Evolutionary conservation across 2,888 invertebrate species (phyloP), one percentile per base, ranked within the genome.

Genomic region (Lymantria monacha): DNA sequence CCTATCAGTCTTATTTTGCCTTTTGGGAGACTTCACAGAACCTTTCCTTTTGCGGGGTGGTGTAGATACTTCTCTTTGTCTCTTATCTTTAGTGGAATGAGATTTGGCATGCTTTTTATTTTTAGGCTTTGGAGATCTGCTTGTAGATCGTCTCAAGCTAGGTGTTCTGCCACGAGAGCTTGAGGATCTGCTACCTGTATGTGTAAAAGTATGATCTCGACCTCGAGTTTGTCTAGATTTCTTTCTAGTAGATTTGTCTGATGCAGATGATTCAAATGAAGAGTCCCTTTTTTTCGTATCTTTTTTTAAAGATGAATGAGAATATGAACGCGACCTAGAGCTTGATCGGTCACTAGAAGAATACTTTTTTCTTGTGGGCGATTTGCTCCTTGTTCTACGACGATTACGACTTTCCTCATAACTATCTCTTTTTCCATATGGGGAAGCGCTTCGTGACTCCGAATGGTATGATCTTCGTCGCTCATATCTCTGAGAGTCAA

Each of bases 341-440:
- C 79, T 82, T 0, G 86, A 83, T 22, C 76, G 70, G 40, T 81
- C 85, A 70, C 89, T 87, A 7, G 87, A 86, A 30, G 83, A 82
- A 69, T 88, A 88, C 50, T 81, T 83, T 22, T 70, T 72, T 33
- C 72, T 72, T 55, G 78, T 83, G 1, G 76, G 69, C 30, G 80
- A 74, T 46, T 69, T 72, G 57, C 84, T 86, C 51, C 77, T 73
- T 12, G 87, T 83, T 44, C 81, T 73, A 42, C 74, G 72, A 37
- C 67, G 72, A 51, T 69, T 73, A 33, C 58, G 58, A 9, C 77
- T 73, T 5, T 83, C 82, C 61, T 81, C 82, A 57, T 83, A 83
- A 53, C 72, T 73, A 12, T 81, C 82, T 53, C 69, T 70, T 46
- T 71, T 76, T 0, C 71, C 68, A 65, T 81, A 83, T 1, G 85